A percentile compares a stretch with the other conserved stretches of the same genome.
Conservation (phyloP, 2,113 vertebrate genomes). For the Toxostoma redivivum region DNA sequence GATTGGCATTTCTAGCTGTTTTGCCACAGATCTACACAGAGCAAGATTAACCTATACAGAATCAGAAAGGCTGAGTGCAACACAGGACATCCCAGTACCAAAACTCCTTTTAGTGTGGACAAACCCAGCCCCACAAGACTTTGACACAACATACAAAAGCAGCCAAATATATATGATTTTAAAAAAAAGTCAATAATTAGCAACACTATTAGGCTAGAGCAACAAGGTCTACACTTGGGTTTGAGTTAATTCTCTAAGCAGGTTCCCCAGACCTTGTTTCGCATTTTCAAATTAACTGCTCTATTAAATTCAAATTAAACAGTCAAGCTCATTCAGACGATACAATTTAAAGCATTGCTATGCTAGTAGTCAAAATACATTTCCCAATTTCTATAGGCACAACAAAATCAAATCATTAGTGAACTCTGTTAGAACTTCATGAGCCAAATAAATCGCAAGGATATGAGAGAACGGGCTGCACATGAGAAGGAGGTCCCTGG, state of each 20-base stretch:
- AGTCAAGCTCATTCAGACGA: background rate
- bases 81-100: background rate
- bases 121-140: background rate
- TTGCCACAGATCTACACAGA: background rate
- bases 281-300: background rate
- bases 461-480: background rate
- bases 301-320: conserved; percentile 3
- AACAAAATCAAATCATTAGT: background rate
- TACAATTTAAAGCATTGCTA: background rate
- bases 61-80: background rate
- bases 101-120: background rate
- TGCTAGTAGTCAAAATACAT: background rate
- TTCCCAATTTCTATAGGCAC: background rate
- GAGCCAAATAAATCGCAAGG: fast-evolving
- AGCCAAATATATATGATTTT: background rate
- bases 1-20: background rate
- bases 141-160: background rate
- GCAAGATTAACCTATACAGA: background rate
- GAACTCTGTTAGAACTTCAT: background rate
- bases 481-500: background rate
- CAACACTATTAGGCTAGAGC: background rate
- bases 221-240: background rate
- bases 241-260: background rate
- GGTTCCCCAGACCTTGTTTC: background rate
- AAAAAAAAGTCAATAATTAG: background rate